Percentiles rank a stretch among this genome's conserved stretches.
phyloP scores from a whole-genome alignment of 1,140 invertebrate species.

The Drosophila nigromelanica region DNA sequence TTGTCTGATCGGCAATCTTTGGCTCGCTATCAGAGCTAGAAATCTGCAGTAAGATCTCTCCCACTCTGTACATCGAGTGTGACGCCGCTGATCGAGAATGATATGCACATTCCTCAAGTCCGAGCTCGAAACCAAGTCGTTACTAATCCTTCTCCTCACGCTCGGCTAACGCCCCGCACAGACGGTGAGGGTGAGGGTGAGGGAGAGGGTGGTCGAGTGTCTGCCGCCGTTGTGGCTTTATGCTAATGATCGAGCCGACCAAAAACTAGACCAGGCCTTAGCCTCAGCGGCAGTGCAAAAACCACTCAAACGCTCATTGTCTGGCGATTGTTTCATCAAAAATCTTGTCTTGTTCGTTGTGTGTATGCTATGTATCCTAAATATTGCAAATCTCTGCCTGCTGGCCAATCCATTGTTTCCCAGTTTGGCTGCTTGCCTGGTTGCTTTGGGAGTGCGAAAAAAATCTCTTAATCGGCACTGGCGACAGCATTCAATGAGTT shows the following conservation, averaged over 20 bases:
- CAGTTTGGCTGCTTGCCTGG: constrained; percentile 29
- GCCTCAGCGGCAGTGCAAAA: constrained; percentile 51
- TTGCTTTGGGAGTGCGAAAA: constrained; percentile 69
- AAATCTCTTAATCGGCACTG: constrained; percentile 83
- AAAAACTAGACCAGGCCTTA: constrained; percentile 65
- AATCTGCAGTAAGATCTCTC: constrained; percentile 42
- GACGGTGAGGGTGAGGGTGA: constrained; percentile 20
- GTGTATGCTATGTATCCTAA: constrained; percentile 42
- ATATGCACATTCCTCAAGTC: constrained; percentile 70
- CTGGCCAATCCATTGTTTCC: constrained; percentile 61
- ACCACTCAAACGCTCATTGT: constrained; percentile 77
- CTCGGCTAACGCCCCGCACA: constrained; percentile 62
- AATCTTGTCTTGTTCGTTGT: constrained; percentile 32
- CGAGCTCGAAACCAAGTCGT: constrained; percentile 9
- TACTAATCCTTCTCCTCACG: constrained; percentile 63
- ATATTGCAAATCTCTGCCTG: constrained; percentile 73
- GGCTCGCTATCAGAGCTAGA: constrained; percentile 18
- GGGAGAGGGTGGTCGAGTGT: constrained; percentile 22
- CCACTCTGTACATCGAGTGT: too few relatives aligned
- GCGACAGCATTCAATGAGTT: constrained; percentile 83
- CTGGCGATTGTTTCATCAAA: constrained; percentile 63
- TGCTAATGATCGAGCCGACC: constrained; percentile 76
- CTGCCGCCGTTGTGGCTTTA: constrained; percentile 80
- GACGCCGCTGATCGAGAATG: constrained; percentile 54
- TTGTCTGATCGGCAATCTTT: constrained; percentile 70